Evolutionary conservation across 2,888 invertebrate species (phyloP).

Genomic region (Drosophila mayaguana): DNA sequence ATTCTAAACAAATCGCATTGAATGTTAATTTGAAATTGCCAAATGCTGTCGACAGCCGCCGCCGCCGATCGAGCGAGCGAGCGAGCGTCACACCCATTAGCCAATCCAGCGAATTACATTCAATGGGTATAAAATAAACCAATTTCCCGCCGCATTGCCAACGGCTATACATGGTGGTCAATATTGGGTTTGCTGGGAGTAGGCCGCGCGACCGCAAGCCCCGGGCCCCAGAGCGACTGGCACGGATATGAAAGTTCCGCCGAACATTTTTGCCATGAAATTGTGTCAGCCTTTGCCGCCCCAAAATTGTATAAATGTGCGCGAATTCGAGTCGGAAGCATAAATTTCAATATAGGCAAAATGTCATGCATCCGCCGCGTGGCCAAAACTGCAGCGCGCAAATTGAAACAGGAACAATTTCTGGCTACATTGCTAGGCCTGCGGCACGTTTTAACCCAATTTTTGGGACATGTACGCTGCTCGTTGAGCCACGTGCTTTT

Average conservation of each 20-base stretch:
- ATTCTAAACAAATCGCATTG: constrained; percentile 70
- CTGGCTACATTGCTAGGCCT: constrained; percentile 18
- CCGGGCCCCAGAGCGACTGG: background rate
- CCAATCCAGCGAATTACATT: constrained; percentile 32
- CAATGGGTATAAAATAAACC: constrained; percentile 77
- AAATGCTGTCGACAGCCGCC: constrained; percentile 41
- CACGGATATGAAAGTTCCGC: constrained; percentile 52
- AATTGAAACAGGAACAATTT: constrained; percentile 75
- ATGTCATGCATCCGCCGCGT: constrained; percentile 68
- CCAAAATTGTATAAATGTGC: constrained; percentile 66
- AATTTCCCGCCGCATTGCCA: constrained; percentile 72
- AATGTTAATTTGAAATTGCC: constrained; percentile 73
- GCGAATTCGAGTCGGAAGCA: constrained; percentile 67
- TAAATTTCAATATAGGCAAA: constrained; percentile 76
- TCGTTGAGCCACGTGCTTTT: constrained; percentile 64
- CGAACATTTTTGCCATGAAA: constrained; percentile 60
- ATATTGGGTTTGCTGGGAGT: background rate
- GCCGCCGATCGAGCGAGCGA: background rate
- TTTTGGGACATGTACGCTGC: constrained; percentile 40
- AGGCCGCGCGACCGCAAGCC: background rate
- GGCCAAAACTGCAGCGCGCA: constrained; percentile 53
- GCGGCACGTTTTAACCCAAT: constrained; percentile 75
- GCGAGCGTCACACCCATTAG: background rate
- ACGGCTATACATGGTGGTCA: constrained; percentile 38
- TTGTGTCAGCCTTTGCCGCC: constrained; percentile 58